Conservation (phyloP, 2,888 invertebrate genomes). For the Drosophila seclusa region DNA sequence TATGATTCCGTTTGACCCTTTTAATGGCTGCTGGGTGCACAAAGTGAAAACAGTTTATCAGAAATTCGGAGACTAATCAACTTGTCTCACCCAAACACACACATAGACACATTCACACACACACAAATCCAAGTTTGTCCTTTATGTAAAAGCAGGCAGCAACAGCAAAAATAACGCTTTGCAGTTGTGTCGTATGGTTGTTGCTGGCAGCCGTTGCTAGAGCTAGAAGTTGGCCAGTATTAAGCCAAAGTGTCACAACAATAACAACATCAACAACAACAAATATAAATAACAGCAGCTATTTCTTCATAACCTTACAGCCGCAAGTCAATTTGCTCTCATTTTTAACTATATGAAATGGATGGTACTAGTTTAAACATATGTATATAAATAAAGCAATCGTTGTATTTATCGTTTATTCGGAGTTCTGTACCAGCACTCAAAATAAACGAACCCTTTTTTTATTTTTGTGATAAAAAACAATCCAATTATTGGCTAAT, state of each 20-base stretch:
- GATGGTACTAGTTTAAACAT: not conserved
- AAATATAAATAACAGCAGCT: not conserved
- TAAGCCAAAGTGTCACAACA: conserved; percentile 48
- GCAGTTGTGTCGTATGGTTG: conserved; percentile 17
- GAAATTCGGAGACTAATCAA: conserved; percentile 71
- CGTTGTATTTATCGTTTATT: not conserved
- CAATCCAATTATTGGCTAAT: not conserved
- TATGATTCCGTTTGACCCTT: conserved; percentile 4
- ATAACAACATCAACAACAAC: conserved; percentile 14
- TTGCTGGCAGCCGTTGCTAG: conserved; percentile 34
- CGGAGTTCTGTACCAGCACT: too few relatives aligned
- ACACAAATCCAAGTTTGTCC: conserved; percentile 58
- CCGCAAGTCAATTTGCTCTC: not conserved
- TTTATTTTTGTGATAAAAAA: not conserved
- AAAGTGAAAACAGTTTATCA: conserved; percentile 29
- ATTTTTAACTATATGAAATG: not conserved
- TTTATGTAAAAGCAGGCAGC: conserved; percentile 21
- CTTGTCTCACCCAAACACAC: conserved; percentile 40
- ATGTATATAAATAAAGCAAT: not conserved
- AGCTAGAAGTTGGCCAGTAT: conserved; percentile 48
- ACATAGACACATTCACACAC: conserved; percentile 14
- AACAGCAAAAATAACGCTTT: conserved; percentile 20
- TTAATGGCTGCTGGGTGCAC: conserved; percentile 5
- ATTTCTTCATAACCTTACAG: not conserved
- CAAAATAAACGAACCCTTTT: too few relatives aligned